Evolutionary conservation across 2,888 invertebrate species (phyloP).

Genomic region (Rhagonycha fulva): DNA sequence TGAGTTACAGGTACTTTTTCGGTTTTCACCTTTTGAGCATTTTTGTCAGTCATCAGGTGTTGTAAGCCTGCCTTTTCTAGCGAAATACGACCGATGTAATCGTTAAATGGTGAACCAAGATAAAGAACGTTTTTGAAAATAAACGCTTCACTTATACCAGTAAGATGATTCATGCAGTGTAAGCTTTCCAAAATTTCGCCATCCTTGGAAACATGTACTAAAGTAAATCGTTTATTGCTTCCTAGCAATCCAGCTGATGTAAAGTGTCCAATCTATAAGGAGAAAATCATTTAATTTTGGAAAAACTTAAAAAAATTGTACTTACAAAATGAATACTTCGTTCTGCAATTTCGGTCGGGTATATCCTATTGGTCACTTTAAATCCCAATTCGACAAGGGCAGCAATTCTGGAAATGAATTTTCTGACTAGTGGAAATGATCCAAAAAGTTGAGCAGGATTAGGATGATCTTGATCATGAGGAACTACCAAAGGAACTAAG

Average conservation of each 20-base stretch:
- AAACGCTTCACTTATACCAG: constrained; percentile 67
- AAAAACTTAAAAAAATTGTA: constrained; percentile 32
- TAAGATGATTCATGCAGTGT: constrained; percentile 61
- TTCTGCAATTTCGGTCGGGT: constrained; percentile 69
- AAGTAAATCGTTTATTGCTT: constrained; percentile 54
- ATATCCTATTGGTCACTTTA: constrained; percentile 63
- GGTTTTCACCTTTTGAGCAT: constrained; percentile 1
- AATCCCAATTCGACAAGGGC: constrained; percentile 67
- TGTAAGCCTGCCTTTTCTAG: constrained; percentile 57
- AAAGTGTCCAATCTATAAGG: constrained; percentile 68
- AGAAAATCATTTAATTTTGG: background rate
- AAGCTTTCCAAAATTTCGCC: constrained; percentile 74
- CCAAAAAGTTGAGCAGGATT: constrained; percentile 59
- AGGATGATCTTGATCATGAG: constrained; percentile 63
- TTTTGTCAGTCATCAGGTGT: constrained; percentile 32
- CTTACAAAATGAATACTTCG: constrained; percentile 65
- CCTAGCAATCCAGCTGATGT: constrained; percentile 47
- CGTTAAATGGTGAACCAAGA: constrained; percentile 70
- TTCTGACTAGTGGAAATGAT: constrained; percentile 67
- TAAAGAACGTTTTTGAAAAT: constrained; percentile 68
- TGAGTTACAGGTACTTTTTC: constrained; percentile 34
- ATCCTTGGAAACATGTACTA: constrained; percentile 70
- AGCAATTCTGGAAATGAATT: constrained; percentile 65
- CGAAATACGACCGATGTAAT: constrained; percentile 68
- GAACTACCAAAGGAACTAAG: constrained; percentile 63